Percentiles rank a stretch among this genome's conserved stretches.
These are phyloP conservation scores for Psilopsiagon aurifrons DNA, from an alignment of 2,113 vertebrate genomes.

Conservation along the genomic window DNA sequence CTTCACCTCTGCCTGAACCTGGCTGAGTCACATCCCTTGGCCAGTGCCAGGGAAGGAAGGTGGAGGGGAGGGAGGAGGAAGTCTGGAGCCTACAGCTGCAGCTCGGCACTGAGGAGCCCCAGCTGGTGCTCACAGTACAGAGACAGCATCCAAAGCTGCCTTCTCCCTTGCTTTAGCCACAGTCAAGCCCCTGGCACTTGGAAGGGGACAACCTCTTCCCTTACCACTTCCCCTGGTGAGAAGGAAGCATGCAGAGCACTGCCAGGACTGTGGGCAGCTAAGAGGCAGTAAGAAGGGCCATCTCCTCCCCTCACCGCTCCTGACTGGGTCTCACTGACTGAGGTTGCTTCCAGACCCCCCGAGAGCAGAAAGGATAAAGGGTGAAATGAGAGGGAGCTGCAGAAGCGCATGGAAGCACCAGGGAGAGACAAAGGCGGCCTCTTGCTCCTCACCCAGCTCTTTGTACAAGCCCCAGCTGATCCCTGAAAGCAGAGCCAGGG, in stretches of 20 bases:
- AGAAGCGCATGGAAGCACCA: not conserved
- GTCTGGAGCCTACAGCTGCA: not conserved
- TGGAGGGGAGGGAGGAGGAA: not conserved
- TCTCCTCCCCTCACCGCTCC: not conserved
- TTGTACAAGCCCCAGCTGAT: slow-evolving; percentile 95
- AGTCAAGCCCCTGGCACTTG: not conserved
- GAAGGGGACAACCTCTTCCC: not conserved
- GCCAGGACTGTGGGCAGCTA: not conserved
- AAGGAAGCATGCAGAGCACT: not conserved
- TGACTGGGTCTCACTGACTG: not conserved
- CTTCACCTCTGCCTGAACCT: slow-evolving; percentile 26
- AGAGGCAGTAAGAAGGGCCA: not conserved
- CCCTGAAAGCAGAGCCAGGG: slow-evolving; percentile 92
- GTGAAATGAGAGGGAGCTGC: not conserved
- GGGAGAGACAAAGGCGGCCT: not conserved
- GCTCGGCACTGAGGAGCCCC: not conserved
- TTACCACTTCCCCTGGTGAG: not conserved
- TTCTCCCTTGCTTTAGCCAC: not conserved
- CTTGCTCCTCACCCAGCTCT: slow-evolving; percentile 81
- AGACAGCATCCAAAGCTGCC: not conserved
- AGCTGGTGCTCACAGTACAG: not conserved
- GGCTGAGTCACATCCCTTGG: not conserved
- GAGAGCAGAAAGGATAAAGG: not conserved
- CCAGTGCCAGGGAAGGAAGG: not conserved
- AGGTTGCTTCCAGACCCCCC: not conserved